Evolutionary conservation across 2,113 vertebrate genomes (phyloP), one percentile per base, ranked within the genome.

Genomic region (Ursus arctos): DNA sequence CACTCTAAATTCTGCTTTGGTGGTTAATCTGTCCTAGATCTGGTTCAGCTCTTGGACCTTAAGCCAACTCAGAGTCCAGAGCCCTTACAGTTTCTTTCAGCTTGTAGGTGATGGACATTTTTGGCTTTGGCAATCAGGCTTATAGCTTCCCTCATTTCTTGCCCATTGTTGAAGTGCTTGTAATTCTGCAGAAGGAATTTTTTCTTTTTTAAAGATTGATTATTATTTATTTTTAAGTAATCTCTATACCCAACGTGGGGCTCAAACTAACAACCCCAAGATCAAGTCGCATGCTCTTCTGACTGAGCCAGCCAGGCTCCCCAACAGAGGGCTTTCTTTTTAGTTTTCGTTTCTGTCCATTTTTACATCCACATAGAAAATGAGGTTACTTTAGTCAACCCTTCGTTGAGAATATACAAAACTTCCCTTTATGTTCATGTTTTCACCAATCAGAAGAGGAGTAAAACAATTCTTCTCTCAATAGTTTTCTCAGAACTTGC

Each of bases 321-420:
- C 43, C 26, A 9, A 77, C 14, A 49, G 74, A 77, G 4, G 26
- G 77, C 83, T 47, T 77, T 76, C 26, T 84, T 93, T 76, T 91
- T 18, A 33, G n/a, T 84, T 97, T 92, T 53, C 26, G 83, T 74
- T 40, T 90, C 8, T 71, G n/a, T 28, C n/a, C 31, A 22, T 88
- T 93, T 95, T 86, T 33, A 81, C 13, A 89, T 87, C n/a, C 61
- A 95, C 4, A 72, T 11, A 85, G 67, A 95, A 95, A 15, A 91
- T 61, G 9, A 92, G n/a, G 47, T 89, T 61, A 8, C 47, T 65
- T 47, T 49, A 14, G 16, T 71, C 33, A 94, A 53, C 0, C 6
- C 18, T 82, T 91, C 55, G 4, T 59, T 77, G 67, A 89, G 19
- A 94, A 65, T 90, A 83, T 83, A 83, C 8, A 86, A 26, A 80